phyloP scores from a whole-genome alignment of 2,888 invertebrate species.

The Drosophila pegasa region DNA sequence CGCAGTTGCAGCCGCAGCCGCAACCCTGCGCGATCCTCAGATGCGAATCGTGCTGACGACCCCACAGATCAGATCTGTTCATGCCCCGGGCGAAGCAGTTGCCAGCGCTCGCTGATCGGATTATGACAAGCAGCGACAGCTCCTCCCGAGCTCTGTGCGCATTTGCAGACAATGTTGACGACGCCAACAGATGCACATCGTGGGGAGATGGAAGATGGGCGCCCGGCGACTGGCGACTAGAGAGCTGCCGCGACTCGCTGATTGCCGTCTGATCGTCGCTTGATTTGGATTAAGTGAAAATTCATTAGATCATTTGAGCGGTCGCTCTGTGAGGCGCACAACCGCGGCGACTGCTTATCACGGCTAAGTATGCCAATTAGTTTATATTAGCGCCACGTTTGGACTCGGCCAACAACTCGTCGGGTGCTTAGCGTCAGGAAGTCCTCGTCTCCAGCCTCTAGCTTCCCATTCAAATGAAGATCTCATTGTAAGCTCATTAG shows the following conservation, averaged over 20 bases:
- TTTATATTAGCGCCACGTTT: conserved; percentile 62
- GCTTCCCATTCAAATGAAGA: conserved; percentile 18
- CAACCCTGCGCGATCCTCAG: neutral
- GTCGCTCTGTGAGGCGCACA: conserved; percentile 67
- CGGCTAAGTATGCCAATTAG: conserved; percentile 71
- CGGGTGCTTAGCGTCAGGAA: conserved; percentile 60
- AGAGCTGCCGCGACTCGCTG: conserved; percentile 39
- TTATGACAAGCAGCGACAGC: conserved; percentile 80
- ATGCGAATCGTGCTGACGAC: conserved; percentile 59
- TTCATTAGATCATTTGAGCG: conserved; percentile 75
- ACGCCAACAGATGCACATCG: conserved; percentile 71
- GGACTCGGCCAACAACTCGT: conserved; percentile 17
- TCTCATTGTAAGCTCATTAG: conserved; percentile 63
- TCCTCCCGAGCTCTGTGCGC: conserved; percentile 26
- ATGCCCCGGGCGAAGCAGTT: conserved; percentile 9
- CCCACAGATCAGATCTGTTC: conserved; percentile 57
- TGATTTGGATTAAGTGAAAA: conserved; percentile 81
- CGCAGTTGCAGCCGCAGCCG: neutral
- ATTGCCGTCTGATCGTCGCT: conserved; percentile 73
- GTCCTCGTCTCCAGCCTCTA: conserved; percentile 22
- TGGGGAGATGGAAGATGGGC: neutral
- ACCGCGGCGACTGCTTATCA: conserved; percentile 52
- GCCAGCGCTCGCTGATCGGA: conserved; percentile 70
- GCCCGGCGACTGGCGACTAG: conserved; percentile 22
- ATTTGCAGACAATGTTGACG: conserved; percentile 69